Base-by-base conservation (phyloP, 2,888 invertebrate species). In the Podabrus alpinus region DNA sequence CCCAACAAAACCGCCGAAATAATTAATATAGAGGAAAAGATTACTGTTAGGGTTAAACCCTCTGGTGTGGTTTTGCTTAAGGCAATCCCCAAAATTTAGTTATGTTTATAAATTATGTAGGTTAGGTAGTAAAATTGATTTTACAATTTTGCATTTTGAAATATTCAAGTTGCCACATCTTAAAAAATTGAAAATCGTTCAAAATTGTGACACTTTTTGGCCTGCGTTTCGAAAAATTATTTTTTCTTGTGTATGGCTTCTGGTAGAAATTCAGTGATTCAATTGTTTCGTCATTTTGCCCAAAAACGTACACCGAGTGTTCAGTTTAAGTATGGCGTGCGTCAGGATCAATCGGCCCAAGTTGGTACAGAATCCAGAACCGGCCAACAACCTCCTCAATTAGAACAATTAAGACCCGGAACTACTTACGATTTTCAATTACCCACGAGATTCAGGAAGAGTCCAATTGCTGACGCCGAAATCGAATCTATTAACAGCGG, bases 11-110 rank as follows among this genome's bases (percentile, higher is more conserved):
- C 72, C 1, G 17, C 75, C 13, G 67, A 73, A 10, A 21, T 62
- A n/a, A 29, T 77, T 45, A 59, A 66, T 9, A 64, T 45, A 4
- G 61, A 67, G n/a, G 75, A 81, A 25, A 19, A 60, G 9, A 69
- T 81, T 15, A 79, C 74, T 24, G 61, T 78, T 15, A 76, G 77
- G 62, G 78, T 82, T 13, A 79, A 79, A 66, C 82, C 82, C n/a
- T 78, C 80, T 25, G 81, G 81, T 78, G 75, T 69, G 15, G 75
- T 75, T 29, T 61, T 75, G 15, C 15, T 69, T 9, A 75, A 75
- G 60, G 16, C 17, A 61, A 61, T 61, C 9, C 16, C 61, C 1
- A 16, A 61, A 16, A 13, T 10, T 61, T 61, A n/a, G n/a, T n/a
- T n/a, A n/a, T n/a, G n/a, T n/a, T n/a, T n/a, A n/a, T n/a, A n/a